phyloP scores from a whole-genome alignment of 1,140 invertebrate genomes.

The Rhopalosiphum padi region DNA sequence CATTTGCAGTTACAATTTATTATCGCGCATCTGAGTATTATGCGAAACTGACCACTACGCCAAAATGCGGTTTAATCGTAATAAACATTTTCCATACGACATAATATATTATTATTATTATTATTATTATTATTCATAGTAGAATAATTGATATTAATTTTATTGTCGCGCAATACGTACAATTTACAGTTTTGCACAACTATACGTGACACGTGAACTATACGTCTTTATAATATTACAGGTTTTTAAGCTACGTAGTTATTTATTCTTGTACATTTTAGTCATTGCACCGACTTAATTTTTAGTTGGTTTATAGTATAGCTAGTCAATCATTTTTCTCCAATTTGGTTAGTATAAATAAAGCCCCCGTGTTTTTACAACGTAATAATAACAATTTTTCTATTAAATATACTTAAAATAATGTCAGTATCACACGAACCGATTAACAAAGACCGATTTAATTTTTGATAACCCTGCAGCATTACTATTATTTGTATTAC shows the following conservation, averaged over 20 bases:
- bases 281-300: background rate
- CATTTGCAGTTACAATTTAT: background rate
- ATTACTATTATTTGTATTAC: background rate
- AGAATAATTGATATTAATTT: background rate
- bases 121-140: background rate
- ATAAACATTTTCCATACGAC: background rate
- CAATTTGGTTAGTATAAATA: background rate
- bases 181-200: background rate
- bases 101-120: slow-evolving; percentile 12
- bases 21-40: background rate
- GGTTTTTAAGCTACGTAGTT: background rate
- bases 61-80: background rate
- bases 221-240: background rate
- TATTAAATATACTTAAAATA: background rate
- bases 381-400: background rate
- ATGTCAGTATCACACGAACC: background rate
- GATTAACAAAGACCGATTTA: background rate
- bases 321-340: background rate
- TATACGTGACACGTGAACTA: background rate
- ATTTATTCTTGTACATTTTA: background rate
- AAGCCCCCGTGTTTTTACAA: rapidly evolving
- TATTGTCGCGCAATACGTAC: background rate
- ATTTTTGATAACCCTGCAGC: background rate
- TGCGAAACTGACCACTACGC: background rate
- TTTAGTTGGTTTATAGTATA: background rate